phyloP scores from a whole-genome alignment of 2,888 invertebrate species.

The Aleiodes alternator region DNA sequence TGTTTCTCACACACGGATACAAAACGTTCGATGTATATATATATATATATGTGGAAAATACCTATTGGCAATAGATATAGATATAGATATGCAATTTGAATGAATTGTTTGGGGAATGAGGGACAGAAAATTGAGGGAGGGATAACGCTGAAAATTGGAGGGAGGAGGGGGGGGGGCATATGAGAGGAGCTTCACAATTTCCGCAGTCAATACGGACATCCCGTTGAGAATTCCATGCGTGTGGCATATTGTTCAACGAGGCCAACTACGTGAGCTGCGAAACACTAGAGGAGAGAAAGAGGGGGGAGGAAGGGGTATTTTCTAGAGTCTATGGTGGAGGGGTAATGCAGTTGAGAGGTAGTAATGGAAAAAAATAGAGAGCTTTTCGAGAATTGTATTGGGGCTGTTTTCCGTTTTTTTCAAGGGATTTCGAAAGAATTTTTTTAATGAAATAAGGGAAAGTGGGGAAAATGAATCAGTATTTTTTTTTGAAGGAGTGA shows the following conservation, averaged over 20 bases:
- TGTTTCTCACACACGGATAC: constrained; percentile 20
- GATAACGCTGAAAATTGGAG: constrained; percentile 24
- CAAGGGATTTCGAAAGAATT: too few relatives aligned
- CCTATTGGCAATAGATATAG: constrained; percentile 1
- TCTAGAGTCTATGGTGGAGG: not conserved
- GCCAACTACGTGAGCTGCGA: constrained; percentile 47
- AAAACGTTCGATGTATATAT: not conserved
- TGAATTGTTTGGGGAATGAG: constrained; percentile 19
- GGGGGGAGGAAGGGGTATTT: not conserved
- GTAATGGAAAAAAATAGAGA: not conserved
- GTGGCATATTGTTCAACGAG: constrained; percentile 48
- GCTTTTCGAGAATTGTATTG: constrained; percentile 1
- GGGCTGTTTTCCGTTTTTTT: not conserved
- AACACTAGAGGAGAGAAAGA: too few relatives aligned
- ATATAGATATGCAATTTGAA: constrained; percentile 18
- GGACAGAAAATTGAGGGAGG: not conserved
- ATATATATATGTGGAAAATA: not conserved
- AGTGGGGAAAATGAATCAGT: too few relatives aligned
- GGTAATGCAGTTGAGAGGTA: constrained; percentile 9
- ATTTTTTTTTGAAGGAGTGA: too few relatives aligned
- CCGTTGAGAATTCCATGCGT: constrained; percentile 47
- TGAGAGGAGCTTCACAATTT: constrained; percentile 39
- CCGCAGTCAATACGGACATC: constrained; percentile 48
- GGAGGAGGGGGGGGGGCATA: not conserved
- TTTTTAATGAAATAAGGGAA: too few relatives aligned